Evolutionary conservation across 2,888 invertebrate species (phyloP), one percentile per base, ranked within the genome.

Genomic region (Epicampocera succincta): DNA sequence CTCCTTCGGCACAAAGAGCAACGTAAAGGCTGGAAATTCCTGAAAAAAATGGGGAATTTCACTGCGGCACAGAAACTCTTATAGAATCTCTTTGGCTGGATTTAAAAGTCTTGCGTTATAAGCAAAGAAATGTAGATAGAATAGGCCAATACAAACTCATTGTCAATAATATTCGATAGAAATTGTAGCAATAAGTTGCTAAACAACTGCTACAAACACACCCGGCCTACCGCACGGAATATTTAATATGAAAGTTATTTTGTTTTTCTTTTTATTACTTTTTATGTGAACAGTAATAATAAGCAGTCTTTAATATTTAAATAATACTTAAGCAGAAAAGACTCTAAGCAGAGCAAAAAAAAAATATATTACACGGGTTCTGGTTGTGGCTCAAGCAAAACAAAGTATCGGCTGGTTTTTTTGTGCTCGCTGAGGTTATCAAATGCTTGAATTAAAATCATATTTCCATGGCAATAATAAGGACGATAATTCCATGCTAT

Each of bases 131-230:
- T 9, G 29, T 6, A 6, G 6, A 4, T 29, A 9, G 3, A 33
- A 44, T 21, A 44, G n/a, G 12, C 15, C 11, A 61, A 61, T 1
- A 56, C 9, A 33, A 73, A 52, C 60, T 19, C 66, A 68, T 60
- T 75, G 29, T 40, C 50, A 66, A 66, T 60, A 68, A 50, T 66
- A 50, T 60, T 68, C 12, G 21, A 58, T 42, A 50, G 75, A 60
- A 68, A 68, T 60, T 42, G 42, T 54, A 50, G 50, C 60, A 50
- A 50, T 25, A 61, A 11, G 19, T 33, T 33, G 4, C 13, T 17
- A 29, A 12, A 29, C 46, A 33, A 56, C 25, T 15, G 42, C n/a
- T n/a, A n/a, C n/a, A n/a, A n/a, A 11, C 40, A 42, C 38, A 9
- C 40, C 15, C 25, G 2, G n/a, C n/a, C n/a, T n/a, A n/a, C n/a